Percentiles rank a stretch among this genome's conserved stretches.
Conservation (phyloP, 2,113 vertebrate species). For the Clarias batrachus region DNA sequence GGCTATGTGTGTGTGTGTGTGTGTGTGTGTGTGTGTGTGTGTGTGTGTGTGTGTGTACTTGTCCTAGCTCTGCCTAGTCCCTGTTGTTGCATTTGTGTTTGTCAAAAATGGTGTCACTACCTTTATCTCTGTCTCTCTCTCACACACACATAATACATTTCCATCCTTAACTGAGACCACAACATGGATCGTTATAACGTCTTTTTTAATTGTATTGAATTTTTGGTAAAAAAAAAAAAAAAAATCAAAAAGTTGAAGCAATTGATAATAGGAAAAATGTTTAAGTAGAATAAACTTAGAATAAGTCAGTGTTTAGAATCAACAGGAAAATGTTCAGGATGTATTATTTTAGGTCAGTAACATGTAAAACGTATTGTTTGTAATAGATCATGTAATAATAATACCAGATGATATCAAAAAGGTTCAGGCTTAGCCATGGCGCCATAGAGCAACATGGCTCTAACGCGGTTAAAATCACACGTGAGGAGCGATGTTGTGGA, state of each 20-base stretch:
- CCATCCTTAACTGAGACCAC: not conserved
- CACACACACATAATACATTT: not conserved
- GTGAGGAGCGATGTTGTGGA: too few relatives aligned
- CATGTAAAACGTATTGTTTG: too few relatives aligned
- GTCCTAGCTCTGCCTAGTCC: not conserved
- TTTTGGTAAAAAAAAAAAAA: not conserved
- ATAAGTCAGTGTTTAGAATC: too few relatives aligned
- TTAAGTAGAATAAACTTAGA: too few relatives aligned
- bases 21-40: not conserved
- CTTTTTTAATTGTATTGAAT: not conserved
- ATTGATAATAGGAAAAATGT: too few relatives aligned
- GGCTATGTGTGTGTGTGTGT: slow-evolving; percentile 11
- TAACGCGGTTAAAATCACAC: too few relatives aligned
- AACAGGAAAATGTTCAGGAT: too few relatives aligned
- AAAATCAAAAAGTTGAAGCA: not conserved
- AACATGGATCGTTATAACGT: not conserved
- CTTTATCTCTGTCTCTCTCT: not conserved
- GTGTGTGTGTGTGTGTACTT: not conserved
- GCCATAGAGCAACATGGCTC: too few relatives aligned
- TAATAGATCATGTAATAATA: too few relatives aligned
- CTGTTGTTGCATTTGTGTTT: slow-evolving; percentile 3
- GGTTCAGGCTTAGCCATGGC: too few relatives aligned
- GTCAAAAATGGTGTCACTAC: not conserved
- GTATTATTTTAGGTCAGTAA: too few relatives aligned
- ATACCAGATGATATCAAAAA: too few relatives aligned